Evolutionary conservation across 2,113 vertebrate species (phyloP).

Genomic region (Climacteris rufus): DNA sequence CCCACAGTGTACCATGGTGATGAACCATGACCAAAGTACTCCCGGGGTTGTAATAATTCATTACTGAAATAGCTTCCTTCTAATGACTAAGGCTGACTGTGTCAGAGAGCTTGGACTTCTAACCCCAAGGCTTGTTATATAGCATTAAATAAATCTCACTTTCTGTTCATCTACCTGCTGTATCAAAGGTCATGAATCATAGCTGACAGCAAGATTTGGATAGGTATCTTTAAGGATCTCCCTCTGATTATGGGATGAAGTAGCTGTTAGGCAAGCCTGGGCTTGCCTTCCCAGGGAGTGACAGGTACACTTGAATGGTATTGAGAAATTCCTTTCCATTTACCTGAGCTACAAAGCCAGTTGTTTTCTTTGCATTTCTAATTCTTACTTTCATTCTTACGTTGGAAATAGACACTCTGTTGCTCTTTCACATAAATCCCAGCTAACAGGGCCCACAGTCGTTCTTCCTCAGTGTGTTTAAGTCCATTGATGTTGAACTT

Average conservation of each 20-base stretch:
- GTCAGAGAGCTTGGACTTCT: constrained; percentile 27
- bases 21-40: constrained; percentile 50
- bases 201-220: neutral
- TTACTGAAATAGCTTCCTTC: constrained; percentile 24
- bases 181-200: neutral
- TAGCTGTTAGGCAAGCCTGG: neutral
- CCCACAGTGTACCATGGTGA: neutral
- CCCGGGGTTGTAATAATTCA: constrained; percentile 7
- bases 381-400: neutral
- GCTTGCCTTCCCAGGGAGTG: neutral
- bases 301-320: accelerated
- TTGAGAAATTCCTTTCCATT: neutral
- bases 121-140: constrained; percentile 14
- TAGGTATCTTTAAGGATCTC: neutral
- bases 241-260: neutral
- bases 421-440: neutral
- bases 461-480: neutral
- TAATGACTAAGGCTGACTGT: constrained; percentile 28
- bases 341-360: neutral
- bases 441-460: neutral
- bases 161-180: neutral
- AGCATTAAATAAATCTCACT: constrained; percentile 21
- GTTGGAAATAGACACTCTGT: neutral
- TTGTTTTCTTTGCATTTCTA: neutral
- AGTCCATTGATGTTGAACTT: neutral